Conservation (phyloP, 2,888 invertebrate genomes). For the Polylopha cassiicola region DNA sequence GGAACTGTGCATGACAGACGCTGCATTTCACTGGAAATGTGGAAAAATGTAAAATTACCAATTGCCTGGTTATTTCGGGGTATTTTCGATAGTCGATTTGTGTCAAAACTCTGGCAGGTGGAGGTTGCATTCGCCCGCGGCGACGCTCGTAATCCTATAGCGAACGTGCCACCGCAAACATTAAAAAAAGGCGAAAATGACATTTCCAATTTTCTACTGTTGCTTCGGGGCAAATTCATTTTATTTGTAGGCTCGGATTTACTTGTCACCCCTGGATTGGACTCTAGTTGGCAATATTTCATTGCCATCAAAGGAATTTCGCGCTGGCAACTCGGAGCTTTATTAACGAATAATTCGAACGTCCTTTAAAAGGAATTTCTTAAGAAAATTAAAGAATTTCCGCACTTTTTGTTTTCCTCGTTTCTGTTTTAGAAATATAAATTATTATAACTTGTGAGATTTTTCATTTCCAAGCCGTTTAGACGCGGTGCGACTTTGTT, state of each 20-base stretch:
- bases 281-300: slow-evolving; percentile 65
- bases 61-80: slow-evolving; percentile 50
- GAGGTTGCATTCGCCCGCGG: slow-evolving; percentile 43
- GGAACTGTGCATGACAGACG: too few species aligned
- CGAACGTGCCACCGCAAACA: slow-evolving; percentile 64
- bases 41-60: slow-evolving; percentile 49
- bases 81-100: slow-evolving; percentile 55
- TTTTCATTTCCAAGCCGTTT: too few species aligned
- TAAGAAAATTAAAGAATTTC: slow-evolving; percentile 65
- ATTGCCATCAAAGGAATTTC: slow-evolving; percentile 68
- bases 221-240: slow-evolving; percentile 71
- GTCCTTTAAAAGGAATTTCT: slow-evolving; percentile 49
- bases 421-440: slow-evolving; percentile 40
- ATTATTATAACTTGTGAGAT: slow-evolving; percentile 47
- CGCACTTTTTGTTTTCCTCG: slow-evolving; percentile 50
- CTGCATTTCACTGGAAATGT: slow-evolving; percentile 19
- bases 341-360: slow-evolving; percentile 67
- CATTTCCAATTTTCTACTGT: slow-evolving; percentile 79
- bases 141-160: slow-evolving; percentile 50
- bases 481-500: slow-evolving; percentile 39
- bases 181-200: slow-evolving; percentile 78
- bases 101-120: slow-evolving; percentile 56
- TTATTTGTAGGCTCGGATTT: slow-evolving; percentile 72
- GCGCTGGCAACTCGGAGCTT: slow-evolving; percentile 45
- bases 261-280: slow-evolving; percentile 57